Conservation (phyloP, 2,888 invertebrate genomes). For the Panzeria rudis region DNA sequence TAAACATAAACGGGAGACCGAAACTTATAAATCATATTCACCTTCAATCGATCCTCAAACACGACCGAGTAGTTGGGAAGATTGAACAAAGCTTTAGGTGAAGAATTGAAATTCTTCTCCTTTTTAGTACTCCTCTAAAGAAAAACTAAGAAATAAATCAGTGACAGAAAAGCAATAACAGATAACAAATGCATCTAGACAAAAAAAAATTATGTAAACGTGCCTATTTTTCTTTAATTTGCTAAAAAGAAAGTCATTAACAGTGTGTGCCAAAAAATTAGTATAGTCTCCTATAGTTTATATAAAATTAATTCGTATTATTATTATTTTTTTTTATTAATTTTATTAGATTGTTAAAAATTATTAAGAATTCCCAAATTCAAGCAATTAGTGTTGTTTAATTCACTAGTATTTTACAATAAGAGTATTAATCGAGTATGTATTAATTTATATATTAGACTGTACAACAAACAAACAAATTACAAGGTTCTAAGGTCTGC, state of each 20-base stretch:
- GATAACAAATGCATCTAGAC: slow-evolving; percentile 6
- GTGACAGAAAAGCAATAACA: not conserved
- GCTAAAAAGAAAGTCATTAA: slow-evolving; percentile 58
- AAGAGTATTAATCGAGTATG: slow-evolving; percentile 36
- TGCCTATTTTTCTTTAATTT: slow-evolving; percentile 60
- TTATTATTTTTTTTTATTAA: slow-evolving; percentile 15
- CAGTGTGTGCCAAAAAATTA: slow-evolving; percentile 70
- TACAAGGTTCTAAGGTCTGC: no score
- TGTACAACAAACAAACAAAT: no score
- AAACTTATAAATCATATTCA: slow-evolving; percentile 89
- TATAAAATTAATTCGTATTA: slow-evolving; percentile 24
- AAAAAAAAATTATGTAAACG: slow-evolving; percentile 29
- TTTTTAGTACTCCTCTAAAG: not conserved
- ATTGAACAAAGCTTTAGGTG: slow-evolving; percentile 80
- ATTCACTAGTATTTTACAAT: slow-evolving; percentile 30
- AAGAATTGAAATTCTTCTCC: slow-evolving; percentile 36
- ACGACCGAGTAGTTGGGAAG: slow-evolving; percentile 83
- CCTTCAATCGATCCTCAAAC: slow-evolving; percentile 84
- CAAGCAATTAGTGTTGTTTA: slow-evolving; percentile 14
- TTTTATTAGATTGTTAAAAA: slow-evolving; percentile 31
- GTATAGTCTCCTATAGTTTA: slow-evolving; percentile 57
- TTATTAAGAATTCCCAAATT: slow-evolving; percentile 16
- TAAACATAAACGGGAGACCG: slow-evolving; percentile 87
- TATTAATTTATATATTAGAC: slow-evolving; percentile 15
- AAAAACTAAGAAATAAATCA: slow-evolving; percentile 23